Evolutionary conservation across 2,797 vertebrate species (phyloP), one percentile per base, ranked within the genome.

Genomic region (Eutrigla gurnardus): DNA sequence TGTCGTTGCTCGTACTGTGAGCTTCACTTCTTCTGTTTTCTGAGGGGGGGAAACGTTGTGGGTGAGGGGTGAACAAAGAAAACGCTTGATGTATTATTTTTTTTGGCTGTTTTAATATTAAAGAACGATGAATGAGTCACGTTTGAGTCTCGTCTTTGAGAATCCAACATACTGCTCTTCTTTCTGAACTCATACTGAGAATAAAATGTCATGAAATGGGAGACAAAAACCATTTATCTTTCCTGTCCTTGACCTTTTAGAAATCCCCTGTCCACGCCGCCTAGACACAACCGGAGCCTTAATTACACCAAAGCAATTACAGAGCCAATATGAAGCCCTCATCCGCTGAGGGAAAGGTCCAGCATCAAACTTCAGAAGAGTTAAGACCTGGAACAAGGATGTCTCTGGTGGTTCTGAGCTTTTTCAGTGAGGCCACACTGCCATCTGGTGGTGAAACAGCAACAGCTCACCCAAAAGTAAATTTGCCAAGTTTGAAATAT

Each of bases 231-330:
- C 65, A 71, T 52, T 82, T 66, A 68, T 77, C 73, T 72, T 47
- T 70, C 49, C 43, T 42, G 64, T 64, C 3, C 15, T 0, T 45
- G 79, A 86, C 83, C 88, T 85, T 25, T 85, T 73, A 13, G 40
- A 86, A 91, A 88, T 89, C 84, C 77, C 82, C 36, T 2, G 71
- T 77, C 81, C 82, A 65, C 58, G 7, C 70, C 0, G 71, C 71
- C 13, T 12, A n/a, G 59, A 57, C 76, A 84, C 63, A 64, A 49
- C 68, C 17, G 47, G 49, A 80, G 79, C 70, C 52, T 72, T 90
- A 88, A 90, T 91, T 86, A 88, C 73, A 54, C 75, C 54, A 66
- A 81, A 84, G 82, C 78, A 90, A 91, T 91, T 89, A 89, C 71
- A 73, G 85, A 86, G 40, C 25, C 65, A 32, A 32, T 4, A 36